Percentiles rank a stretch among this genome's conserved stretches.
phyloP scores from a whole-genome alignment of 2,888 invertebrate species.

The Saturnia pavonia region DNA sequence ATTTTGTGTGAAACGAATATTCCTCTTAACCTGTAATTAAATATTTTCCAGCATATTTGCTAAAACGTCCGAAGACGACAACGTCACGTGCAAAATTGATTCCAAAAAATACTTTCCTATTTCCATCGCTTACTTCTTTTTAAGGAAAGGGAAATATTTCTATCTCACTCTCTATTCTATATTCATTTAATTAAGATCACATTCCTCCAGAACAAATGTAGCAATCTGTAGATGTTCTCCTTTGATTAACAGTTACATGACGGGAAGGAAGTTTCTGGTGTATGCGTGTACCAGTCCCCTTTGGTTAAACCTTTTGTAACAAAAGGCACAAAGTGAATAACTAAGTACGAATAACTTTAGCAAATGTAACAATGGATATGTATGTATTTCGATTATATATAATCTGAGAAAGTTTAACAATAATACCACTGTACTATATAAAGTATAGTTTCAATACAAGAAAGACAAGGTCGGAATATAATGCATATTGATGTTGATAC shows the following conservation, averaged over 20 bases:
- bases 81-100: no score
- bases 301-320: neutral
- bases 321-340: slow-evolving; percentile 2
- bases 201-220: neutral
- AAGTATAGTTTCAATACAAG: no score
- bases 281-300: neutral
- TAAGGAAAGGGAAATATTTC: no score
- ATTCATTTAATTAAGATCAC: neutral
- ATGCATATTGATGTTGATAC: no score
- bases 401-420: neutral
- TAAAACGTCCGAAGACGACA: no score
- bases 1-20: no score
- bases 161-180: neutral
- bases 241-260: slow-evolving; percentile 14
- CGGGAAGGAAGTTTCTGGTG: neutral
- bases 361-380: neutral
- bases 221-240: neutral
- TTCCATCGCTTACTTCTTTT: no score
- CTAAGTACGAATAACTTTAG: neutral
- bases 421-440: neutral
- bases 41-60: no score
- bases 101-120: no score
- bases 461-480: no score
- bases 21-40: no score
- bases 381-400: slow-evolving; percentile 15